Evolutionary conservation across 2,888 invertebrate species (phyloP), one percentile per base, ranked within the genome.

Genomic region (Tenodera sinensis): DNA sequence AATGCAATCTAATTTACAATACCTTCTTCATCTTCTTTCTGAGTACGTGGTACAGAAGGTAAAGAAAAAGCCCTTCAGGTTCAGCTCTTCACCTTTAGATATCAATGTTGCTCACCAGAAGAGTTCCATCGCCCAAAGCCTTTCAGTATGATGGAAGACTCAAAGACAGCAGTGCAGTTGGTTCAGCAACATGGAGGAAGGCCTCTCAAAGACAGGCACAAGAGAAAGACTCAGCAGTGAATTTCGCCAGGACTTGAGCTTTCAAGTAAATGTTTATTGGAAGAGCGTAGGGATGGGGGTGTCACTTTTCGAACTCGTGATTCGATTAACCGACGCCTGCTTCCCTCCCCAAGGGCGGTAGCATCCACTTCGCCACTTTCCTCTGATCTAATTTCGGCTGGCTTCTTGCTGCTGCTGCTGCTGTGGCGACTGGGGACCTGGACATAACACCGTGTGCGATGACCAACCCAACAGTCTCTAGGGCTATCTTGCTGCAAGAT

Each of bases 261-360:
- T 71, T 71, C 54, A 71, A 71, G 54, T 71, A 71, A 71, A 71
- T 71, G 54, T 71, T 71, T 71, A 71, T 71, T 71, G 54, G 54
- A 71, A 71, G 54, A 71, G 54, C 54, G 25, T 15, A 71, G 54
- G 20, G 54, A 20, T 15, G 54, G 71, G 25, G 7, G 87, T 87
- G 87, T 87, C 87, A 87, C 83, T 87, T 27, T 86, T 86, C 28
- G 25, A 81, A 20, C 54, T 20, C 83, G 47, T 87, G 87, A 87
- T 87, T 87, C 87, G 82, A 87, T 87, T 87, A 87, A 34, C 83
- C 83, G n/a, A 12, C 83, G 34, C 87, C 87, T 82, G 87, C 54
- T 71, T 71, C 54, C 20, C 54, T 71, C 54, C 54, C 54, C 54
- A 71, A 71, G 54, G 54, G 54, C 54, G 54, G 54, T 71, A 71